These are phyloP conservation scores for Platorchestia sp. DNA, from an alignment of 1,140 invertebrate genomes.

Conservation along the genomic window DNA sequence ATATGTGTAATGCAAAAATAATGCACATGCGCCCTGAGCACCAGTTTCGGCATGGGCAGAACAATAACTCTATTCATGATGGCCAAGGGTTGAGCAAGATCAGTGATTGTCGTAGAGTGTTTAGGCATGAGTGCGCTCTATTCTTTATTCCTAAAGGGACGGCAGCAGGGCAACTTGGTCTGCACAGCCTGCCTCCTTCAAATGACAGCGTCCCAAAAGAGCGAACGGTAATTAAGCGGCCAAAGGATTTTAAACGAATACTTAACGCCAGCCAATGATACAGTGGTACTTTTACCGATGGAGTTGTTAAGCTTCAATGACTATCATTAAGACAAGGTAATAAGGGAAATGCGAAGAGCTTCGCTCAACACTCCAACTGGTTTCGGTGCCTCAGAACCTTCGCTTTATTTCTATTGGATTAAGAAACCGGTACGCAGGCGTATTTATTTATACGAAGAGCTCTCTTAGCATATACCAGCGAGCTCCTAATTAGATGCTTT, in stretches of 20 bases:
- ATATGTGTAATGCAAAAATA: not conserved
- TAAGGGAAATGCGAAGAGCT: constrained; percentile 35
- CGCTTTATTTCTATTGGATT: constrained; percentile 52
- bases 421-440: constrained; percentile 39
- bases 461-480: not conserved
- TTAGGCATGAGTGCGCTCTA: not conserved
- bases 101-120: not conserved
- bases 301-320: constrained; percentile 50
- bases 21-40: not conserved
- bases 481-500: constrained; percentile 40
- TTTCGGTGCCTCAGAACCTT: constrained; percentile 47
- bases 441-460: constrained; percentile 14
- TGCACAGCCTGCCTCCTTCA: not conserved
- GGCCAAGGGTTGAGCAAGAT: not conserved
- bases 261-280: constrained; percentile 46
- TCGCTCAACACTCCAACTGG: constrained; percentile 42
- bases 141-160: not conserved
- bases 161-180: not conserved
- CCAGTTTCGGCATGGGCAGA: not conserved
- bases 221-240: not conserved
- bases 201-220: constrained; percentile 37
- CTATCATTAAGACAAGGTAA: constrained; percentile 55
- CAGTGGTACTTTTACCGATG: constrained; percentile 47
- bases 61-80: constrained; percentile 10
- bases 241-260: constrained; percentile 39